These are phyloP conservation scores for Yponomeuta plumbellus DNA, from an alignment of 2,888 invertebrate genomes.

Conservation along the genomic window DNA sequence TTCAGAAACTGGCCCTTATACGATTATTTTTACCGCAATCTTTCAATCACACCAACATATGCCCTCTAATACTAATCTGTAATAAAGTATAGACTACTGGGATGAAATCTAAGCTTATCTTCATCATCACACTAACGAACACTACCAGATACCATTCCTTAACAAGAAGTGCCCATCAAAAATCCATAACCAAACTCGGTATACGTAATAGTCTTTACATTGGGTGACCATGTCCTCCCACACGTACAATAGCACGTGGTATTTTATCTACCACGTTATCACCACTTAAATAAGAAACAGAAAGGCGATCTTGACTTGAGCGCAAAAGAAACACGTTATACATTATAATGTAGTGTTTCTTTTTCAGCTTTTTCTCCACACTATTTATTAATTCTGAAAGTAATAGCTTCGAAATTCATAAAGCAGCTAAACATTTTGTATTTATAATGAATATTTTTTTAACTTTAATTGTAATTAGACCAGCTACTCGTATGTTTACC, in stretches of 20 bases:
- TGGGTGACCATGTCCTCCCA: conserved; percentile 14
- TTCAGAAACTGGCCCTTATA: too few species aligned
- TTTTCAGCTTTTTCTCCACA: too few species aligned
- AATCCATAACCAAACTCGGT: not conserved
- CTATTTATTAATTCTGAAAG: too few species aligned
- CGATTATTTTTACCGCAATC: not conserved
- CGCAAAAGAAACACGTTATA: too few species aligned
- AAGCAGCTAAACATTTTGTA: too few species aligned
- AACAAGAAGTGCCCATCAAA: not conserved
- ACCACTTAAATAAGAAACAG: not conserved
- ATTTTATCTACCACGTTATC: conserved; percentile 21
- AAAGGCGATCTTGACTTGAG: too few species aligned
- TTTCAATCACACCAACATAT: not conserved
- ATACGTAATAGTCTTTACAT: conserved; percentile 4
- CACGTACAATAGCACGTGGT: conserved; percentile 20
- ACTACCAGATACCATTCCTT: not conserved
- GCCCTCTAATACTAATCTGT: not conserved
- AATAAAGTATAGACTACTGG: not conserved
- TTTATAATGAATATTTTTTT: too few species aligned
- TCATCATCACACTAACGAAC: not conserved
- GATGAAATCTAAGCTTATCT: too few species aligned
- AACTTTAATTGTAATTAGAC: too few species aligned
- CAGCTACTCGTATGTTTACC: too few species aligned
- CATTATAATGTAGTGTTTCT: too few species aligned
- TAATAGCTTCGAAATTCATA: too few species aligned